Base-by-base conservation (phyloP, 92 coral and sea anemone genomes). In the Isaurus tuberculatus region DNA sequence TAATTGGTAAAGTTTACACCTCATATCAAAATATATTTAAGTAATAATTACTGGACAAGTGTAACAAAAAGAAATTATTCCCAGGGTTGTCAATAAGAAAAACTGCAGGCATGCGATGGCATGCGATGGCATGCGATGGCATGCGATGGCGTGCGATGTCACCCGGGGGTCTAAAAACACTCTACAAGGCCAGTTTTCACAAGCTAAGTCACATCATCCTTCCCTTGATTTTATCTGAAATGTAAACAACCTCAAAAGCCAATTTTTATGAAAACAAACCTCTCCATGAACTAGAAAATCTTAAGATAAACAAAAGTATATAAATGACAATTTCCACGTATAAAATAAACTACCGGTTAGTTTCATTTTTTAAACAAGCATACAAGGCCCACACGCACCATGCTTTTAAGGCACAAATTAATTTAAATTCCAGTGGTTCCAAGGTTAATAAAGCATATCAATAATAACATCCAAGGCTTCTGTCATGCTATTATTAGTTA, bases 401-500 rank as follows among this genome's bases (percentile, higher is more conserved):
- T 31, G 73, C 73, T 67, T 44, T 67, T 46, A 31, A 31, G 42
- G 16, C 73, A 32, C 44, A 67, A 67, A 67, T 67, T 67, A 64
- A 26, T 29, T 25, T 31, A 67, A 44, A 67, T 67, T 67, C 73
- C 43, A 67, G 73, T 67, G 46, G 73, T 67, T 31, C 11, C 70
- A 65, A 67, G 36, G 60, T n/a, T 43, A 72, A 72, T 43, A 8
- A 72, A 72, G 32, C 60, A 72, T 72, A 42, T 43, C 32, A 43
- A 44, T 72, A 43, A 72, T 40, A 72, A 72, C 55, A 43, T 42
- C 55, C 78, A 44, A 9, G 60, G 60, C 60, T 42, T 43, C 61
- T 72, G 78, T 72, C 78, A 68, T 16, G 49, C 73, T 68, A 68
- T 33, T 68, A 68, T 19, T 68, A 68, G 48, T 68, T 40, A n/a